Percentiles rank a stretch among this genome's conserved stretches.
Evolutionary conservation across 2,113 vertebrate species (phyloP).

Genomic region (Ctenomys sociabilis): DNA sequence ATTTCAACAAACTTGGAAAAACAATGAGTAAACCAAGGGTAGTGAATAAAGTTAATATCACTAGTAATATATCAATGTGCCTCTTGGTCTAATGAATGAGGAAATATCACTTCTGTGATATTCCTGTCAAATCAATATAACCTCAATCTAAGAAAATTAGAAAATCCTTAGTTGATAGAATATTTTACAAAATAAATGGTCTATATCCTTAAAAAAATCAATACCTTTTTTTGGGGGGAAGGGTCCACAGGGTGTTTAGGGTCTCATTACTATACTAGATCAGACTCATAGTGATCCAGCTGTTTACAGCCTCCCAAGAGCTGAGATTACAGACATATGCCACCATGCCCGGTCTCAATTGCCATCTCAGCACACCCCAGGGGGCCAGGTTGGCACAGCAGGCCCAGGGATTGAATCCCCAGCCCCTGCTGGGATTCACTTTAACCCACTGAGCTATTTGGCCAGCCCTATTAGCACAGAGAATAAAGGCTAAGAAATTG

Average conservation of each 20-base stretch:
- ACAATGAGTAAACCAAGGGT: background rate
- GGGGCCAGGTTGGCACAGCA: too few species aligned
- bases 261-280: too few species aligned
- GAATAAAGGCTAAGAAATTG: slow-evolving; percentile 7
- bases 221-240: background rate
- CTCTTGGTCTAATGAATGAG: background rate
- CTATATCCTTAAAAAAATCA: background rate
- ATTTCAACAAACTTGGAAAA: slow-evolving; percentile 44
- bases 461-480: background rate
- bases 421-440: too few species aligned
- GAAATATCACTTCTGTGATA: background rate
- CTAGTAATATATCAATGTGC: background rate
- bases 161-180: slow-evolving; percentile 28
- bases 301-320: too few species aligned
- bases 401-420: too few species aligned
- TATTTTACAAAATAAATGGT: slow-evolving; percentile 38
- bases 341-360: too few species aligned
- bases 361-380: too few species aligned
- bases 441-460: too few species aligned
- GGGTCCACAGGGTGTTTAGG: too few species aligned
- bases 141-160: background rate
- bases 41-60: slow-evolving; percentile 39
- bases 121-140: slow-evolving; percentile 11
- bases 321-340: too few species aligned
- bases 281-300: too few species aligned